phyloP scores from a whole-genome alignment of 2,888 invertebrate species.

The Acleris cristana region DNA sequence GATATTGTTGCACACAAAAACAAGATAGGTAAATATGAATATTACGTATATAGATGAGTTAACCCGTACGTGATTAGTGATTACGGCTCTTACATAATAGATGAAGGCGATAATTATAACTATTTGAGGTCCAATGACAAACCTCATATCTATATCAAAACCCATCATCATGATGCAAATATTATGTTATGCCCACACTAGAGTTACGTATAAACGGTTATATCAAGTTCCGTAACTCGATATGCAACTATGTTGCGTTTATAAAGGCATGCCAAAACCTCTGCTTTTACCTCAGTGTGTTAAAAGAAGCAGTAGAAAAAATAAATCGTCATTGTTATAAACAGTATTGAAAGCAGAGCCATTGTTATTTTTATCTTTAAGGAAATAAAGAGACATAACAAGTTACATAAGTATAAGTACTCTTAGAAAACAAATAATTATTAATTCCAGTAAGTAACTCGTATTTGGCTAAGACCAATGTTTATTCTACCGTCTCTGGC shows the following conservation, averaged over 20 bases:
- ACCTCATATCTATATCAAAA: neutral
- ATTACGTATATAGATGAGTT: too few relatives aligned
- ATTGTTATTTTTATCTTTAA: conserved; percentile 18
- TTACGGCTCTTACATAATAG: too few relatives aligned
- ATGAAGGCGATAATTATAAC: too few relatives aligned
- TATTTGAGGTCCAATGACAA: too few relatives aligned
- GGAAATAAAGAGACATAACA: conserved; percentile 6
- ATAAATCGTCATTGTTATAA: neutral
- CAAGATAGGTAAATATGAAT: too few relatives aligned
- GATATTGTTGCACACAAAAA: too few relatives aligned
- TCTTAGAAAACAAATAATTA: conserved; percentile 27
- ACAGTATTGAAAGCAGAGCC: neutral
- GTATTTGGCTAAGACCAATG: conserved; percentile 23
- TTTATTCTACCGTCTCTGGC: conserved; percentile 24
- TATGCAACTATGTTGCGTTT: conserved; percentile 43
- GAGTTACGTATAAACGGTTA: conserved; percentile 26
- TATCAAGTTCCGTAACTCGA: conserved; percentile 39
- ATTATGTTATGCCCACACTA: conserved; percentile 21
- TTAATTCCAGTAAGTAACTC: conserved; percentile 31
- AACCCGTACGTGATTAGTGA: too few relatives aligned
- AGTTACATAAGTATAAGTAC: neutral
- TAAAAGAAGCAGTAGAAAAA: too few relatives aligned
- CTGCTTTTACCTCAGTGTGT: conserved; percentile 21
- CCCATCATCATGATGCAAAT: neutral
- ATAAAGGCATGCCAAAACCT: conserved; percentile 42